Evolutionary conservation across 1,140 invertebrate genomes (phyloP), one percentile per base, ranked within the genome.

Genomic region (Camponotus floridanus): DNA sequence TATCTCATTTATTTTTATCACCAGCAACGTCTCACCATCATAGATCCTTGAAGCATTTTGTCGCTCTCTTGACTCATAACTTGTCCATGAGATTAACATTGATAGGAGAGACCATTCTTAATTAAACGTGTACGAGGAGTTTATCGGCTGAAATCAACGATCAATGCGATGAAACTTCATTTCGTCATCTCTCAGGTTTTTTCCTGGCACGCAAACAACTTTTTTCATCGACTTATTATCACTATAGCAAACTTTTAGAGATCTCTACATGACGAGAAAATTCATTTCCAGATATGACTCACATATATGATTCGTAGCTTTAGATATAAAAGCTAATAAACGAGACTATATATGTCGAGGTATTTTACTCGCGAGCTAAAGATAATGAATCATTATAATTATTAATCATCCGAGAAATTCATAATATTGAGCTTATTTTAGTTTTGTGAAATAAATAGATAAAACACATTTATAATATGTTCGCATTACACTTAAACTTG

Each of bases 1-100:
- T 86, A 91, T 89, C 64, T 76, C 90, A 73, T 91, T 91, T 87
- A 86, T 36, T 76, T 74, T 91, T 91, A 91, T 86, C 87, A 91
- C 80, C 42, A 33, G 3, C 33, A 55, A 76, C 31, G 26, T 42
- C 57, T 42, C 36, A 67, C 68, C 39, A 65, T 64, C 51, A 86
- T 91, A 83, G 74, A 87, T 64, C 61, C 68, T 76, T 33, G 76
- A 78, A 86, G 55, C 88, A 65, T 91, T 88, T 90, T 74, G 33
- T 9, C 62, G 76, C 68, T 86, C 76, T 57, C 76, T 45, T 21
- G 86, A 85, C 88, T 90, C 90, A 88, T 92, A 92, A 92, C 76
- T 87, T 85, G 86, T 85, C 86, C 84, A 65, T 87, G 76, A 70
- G 87, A 91, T 86, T 74, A 76, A 85, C 73, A 57, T n/a, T 48